A percentile compares a stretch with the other conserved stretches of the same genome.
phyloP scores from a whole-genome alignment of 2,888 invertebrate species.

The Thera britannica region DNA sequence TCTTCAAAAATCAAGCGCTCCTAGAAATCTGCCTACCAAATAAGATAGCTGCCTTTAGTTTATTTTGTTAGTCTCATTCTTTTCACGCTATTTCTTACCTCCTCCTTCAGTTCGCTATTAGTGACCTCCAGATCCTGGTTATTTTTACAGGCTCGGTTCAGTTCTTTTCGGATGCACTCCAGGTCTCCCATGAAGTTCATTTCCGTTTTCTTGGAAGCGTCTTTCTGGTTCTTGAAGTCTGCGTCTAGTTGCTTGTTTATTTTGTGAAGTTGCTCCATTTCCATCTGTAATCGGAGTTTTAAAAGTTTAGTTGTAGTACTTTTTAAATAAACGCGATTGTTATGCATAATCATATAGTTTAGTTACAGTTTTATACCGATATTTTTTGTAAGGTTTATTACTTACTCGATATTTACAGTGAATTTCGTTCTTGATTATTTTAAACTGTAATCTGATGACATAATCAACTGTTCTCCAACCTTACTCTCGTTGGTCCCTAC shows the following conservation, averaged over 20 bases:
- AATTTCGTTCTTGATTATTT: too few species aligned
- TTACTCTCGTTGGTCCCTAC: not conserved
- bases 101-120: slow-evolving; percentile 88
- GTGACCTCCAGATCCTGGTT: slow-evolving; percentile 87
- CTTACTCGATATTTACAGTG: too few species aligned
- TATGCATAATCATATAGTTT: too few species aligned
- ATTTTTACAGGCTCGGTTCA: slow-evolving; percentile 82
- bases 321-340: too few species aligned
- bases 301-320: too few species aligned
- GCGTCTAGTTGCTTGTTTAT: slow-evolving; percentile 73
- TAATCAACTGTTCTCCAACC: too few species aligned
- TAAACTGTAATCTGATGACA: too few species aligned
- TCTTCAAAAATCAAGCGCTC: too few species aligned
- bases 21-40: not conserved
- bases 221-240: slow-evolving; percentile 77
- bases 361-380: too few species aligned
- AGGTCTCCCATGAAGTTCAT: slow-evolving; percentile 74
- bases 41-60: not conserved
- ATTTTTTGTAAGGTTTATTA: too few species aligned
- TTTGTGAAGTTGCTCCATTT: slow-evolving; percentile 69
- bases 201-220: slow-evolving; percentile 76
- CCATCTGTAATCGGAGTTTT: slow-evolving; percentile 57
- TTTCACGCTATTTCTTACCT: slow-evolving; percentile 72
- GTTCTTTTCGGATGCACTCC: slow-evolving; percentile 78
- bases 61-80: not conserved